Base-by-base conservation (phyloP, 2,888 invertebrate genomes). In the Sthenelais limicola region DNA sequence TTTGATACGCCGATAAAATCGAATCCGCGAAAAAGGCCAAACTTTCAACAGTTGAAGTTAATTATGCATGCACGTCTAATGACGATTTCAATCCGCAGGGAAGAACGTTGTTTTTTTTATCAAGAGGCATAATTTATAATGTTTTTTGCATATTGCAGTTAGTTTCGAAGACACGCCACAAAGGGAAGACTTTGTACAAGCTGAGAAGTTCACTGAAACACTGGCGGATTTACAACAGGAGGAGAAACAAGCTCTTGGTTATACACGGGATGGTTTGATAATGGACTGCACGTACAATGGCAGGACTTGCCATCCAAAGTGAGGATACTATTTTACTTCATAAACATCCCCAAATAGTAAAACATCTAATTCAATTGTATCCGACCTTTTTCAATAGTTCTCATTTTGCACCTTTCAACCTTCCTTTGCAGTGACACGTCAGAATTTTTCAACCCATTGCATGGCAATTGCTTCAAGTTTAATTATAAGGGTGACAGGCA, bases 251-350 rank as follows among this genome's bases (percentile, higher is more conserved):
- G 48, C 48, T 24, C 48, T 48, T 48, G 48, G 48, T 24, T 48
- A 48, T 24, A n/a, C n/a, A 24, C 48, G 24, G 9, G 24, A 24
- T 2, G 48, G 24, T n/a, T 24, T 48, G 48, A n/a, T 48, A n/a
- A 48, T 48, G n/a, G 48, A 48, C 4, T 48, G 48, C 48, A n/a
- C n/a, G 24, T 48, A 48, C 48, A 48, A 48, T 48, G 48, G 48
- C n/a, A n/a, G 48, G 4, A n/a, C 24, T 7, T 48, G 48, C 24
- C 21, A 5, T 21, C 48, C n/a, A 48, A 48, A 24, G 48, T 48
- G 9, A 43, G 15, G 15, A 43, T 43, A n/a, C n/a, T n/a, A n/a
- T n/a, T n/a, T n/a, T n/a, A n/a, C n/a, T n/a, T n/a, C n/a, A n/a
- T n/a, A n/a, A n/a, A n/a, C n/a, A n/a, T n/a, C n/a, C n/a, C n/a